Conservation (phyloP, 2,113 vertebrate species). For the Daphoenositta chrysoptera region DNA sequence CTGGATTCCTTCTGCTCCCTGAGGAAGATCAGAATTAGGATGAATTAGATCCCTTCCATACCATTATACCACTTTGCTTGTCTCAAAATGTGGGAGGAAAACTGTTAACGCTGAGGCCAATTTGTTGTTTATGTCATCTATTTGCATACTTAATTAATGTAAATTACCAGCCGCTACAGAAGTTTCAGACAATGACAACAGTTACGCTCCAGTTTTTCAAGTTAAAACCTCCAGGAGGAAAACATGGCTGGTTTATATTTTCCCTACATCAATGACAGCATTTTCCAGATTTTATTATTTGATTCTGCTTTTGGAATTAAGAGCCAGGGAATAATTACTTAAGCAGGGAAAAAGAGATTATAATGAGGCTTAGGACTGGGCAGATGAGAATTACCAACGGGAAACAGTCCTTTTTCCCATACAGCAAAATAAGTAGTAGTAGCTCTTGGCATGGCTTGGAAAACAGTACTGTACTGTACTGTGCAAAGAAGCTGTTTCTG, state of each 20-base stretch:
- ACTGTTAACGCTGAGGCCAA: conserved; percentile 47
- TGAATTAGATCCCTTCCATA: conserved; percentile 42
- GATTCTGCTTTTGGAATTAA: neutral
- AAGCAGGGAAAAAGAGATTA: neutral
- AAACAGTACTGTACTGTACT: neutral
- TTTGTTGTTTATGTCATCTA: conserved; percentile 46
- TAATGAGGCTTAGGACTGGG: neutral
- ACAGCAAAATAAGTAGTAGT: neutral
- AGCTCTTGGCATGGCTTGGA: neutral
- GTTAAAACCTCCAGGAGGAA: conserved; percentile 13
- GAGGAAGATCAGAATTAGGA: conserved; percentile 15
- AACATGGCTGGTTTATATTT: neutral
- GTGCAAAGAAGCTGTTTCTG: neutral
- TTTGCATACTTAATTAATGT: conserved; percentile 52
- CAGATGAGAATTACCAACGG: neutral
- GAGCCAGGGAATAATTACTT: neutral
- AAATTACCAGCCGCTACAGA: conserved; percentile 33
- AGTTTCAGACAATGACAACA: conserved; percentile 38
- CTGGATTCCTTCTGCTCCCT: neutral
- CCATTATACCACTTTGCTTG: conserved; percentile 4
- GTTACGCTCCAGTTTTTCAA: conserved; percentile 5
- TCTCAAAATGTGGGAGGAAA: neutral
- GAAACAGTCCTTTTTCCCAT: neutral
- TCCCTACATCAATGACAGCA: neutral
- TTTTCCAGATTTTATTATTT: conserved; percentile 15